Conservation (phyloP, 2,113 vertebrate species). For the Rhinichthys klamathensis region DNA sequence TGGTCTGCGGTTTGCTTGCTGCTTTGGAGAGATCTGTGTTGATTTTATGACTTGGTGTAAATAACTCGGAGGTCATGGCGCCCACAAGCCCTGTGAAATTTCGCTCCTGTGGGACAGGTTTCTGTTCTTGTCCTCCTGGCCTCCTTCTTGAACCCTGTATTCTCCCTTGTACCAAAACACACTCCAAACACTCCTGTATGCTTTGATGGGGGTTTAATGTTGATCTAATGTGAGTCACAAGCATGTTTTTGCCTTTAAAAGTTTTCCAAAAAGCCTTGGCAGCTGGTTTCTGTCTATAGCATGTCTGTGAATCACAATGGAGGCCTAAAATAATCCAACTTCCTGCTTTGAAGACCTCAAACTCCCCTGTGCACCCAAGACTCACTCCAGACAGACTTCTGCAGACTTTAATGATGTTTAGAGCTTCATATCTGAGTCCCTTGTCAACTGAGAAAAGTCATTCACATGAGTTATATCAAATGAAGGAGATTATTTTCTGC, state of each 20-base stretch:
- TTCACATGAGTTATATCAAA: not conserved
- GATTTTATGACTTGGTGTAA: constrained; percentile 41
- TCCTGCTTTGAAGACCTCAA: constrained; percentile 18
- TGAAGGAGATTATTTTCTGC: not conserved
- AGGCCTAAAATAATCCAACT: constrained; percentile 16
- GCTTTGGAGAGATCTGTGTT: constrained; percentile 33
- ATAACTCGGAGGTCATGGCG: constrained; percentile 33
- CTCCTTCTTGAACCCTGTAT: constrained; percentile 10
- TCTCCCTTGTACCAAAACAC: constrained; percentile 12
- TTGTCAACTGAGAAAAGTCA: not conserved
- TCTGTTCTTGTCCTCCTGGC: constrained; percentile 18
- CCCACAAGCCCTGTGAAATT: constrained; percentile 26
- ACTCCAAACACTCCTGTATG: constrained; percentile 14
- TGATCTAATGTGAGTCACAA: constrained; percentile 26
- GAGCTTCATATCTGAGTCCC: not conserved
- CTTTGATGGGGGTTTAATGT: constrained; percentile 10
- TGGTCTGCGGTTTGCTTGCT: constrained; percentile 36
- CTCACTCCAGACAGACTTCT: constrained; percentile 9
- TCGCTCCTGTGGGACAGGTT: constrained; percentile 12
- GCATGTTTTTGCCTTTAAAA: constrained; percentile 2
- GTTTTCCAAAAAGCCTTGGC: not conserved
- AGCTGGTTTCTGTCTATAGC: constrained; percentile 9
- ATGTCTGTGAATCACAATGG: constrained; percentile 33
- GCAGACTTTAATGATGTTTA: constrained; percentile 12
- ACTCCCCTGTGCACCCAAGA: not conserved